A percentile compares a stretch with the other conserved stretches of the same genome.
phyloP scores from a whole-genome alignment of 2,888 invertebrate species.

The Cryptocephalus moraei region DNA sequence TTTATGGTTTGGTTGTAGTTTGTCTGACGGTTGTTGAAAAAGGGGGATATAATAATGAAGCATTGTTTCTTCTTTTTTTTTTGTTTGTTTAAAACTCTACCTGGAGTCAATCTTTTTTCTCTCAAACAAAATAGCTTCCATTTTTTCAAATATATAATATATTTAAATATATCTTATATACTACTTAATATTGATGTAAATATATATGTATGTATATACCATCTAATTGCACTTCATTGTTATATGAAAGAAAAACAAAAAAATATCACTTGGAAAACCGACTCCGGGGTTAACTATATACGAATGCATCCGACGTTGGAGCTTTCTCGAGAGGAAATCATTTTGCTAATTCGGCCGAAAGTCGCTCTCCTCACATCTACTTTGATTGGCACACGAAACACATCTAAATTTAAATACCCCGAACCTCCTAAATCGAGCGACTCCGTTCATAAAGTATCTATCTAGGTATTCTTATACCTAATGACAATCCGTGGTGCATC shows the following conservation, averaged over 20 bases:
- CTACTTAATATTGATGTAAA: slow-evolving; percentile 45
- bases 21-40: slow-evolving; percentile 39
- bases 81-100: slow-evolving; percentile 34
- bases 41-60: slow-evolving; percentile 16
- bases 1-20: slow-evolving; percentile 40
- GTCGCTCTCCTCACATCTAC: too few relatives aligned
- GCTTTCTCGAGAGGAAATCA: too few relatives aligned
- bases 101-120: slow-evolving; percentile 54
- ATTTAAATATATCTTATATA: slow-evolving; percentile 41
- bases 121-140: slow-evolving; percentile 52
- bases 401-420: too few relatives aligned
- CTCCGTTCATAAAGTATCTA: too few relatives aligned
- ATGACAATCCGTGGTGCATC: too few relatives aligned
- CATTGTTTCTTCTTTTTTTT: neutral
- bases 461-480: too few relatives aligned
- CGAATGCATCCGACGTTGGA: neutral
- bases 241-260: slow-evolving; percentile 37
- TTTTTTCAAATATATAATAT: slow-evolving; percentile 42
- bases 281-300: slow-evolving; percentile 7
- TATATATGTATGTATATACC: slow-evolving; percentile 46
- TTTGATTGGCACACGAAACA: too few relatives aligned
- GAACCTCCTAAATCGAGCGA: too few relatives aligned
- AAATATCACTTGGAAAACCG: slow-evolving; percentile 24
- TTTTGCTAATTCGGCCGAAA: too few relatives aligned
- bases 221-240: slow-evolving; percentile 54